These are phyloP conservation scores for Mimachlamys varia DNA, from an alignment of 2,888 invertebrate species.

Conservation along the genomic window DNA sequence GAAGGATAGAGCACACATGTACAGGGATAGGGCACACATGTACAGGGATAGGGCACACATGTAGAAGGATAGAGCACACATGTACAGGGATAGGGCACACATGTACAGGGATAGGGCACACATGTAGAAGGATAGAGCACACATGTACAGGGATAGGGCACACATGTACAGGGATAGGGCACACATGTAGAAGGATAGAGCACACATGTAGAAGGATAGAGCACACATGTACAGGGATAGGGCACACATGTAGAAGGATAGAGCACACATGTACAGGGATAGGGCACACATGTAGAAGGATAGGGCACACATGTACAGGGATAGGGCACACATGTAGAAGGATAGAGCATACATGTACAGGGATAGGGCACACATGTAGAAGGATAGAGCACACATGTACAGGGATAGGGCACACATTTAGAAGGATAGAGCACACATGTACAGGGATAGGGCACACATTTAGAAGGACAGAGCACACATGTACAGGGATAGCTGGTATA, in stretches of 20 bases:
- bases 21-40: neutral
- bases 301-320: neutral
- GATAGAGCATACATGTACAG: neutral
- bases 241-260: no score
- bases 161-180: no score
- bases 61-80: slow-evolving; percentile 29
- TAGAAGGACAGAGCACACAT: slow-evolving; percentile 19
- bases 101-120: neutral
- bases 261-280: neutral
- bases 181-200: neutral
- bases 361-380: no score
- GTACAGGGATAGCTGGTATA: neutral
- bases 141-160: neutral
- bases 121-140: slow-evolving; percentile 37
- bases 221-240: neutral
- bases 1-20: neutral
- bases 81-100: neutral
- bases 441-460: no score
- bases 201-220: no score
- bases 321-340: no score
- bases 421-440: neutral
- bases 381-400: slow-evolving; percentile 1
- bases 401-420: no score
- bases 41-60: neutral
- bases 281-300: no score